Percentiles rank a stretch among this genome's conserved stretches.
These are phyloP conservation scores for Otis tarda DNA, from an alignment of 2,113 vertebrate species.

Conservation along the genomic window DNA sequence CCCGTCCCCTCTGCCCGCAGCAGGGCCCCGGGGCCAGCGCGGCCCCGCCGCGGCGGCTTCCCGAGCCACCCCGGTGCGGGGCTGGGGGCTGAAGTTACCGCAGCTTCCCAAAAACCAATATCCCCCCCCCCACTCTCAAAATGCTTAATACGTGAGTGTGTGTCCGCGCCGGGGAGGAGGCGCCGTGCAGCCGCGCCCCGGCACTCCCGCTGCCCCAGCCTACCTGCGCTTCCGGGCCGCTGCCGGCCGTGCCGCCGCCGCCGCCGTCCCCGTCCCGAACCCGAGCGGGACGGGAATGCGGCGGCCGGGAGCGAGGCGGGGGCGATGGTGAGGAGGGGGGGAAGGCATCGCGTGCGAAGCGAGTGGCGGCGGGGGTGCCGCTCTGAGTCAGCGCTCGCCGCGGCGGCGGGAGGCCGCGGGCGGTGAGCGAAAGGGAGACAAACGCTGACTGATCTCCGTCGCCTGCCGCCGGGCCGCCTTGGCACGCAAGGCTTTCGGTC, in stretches of 20 bases:
- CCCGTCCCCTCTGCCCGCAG: too few species aligned
- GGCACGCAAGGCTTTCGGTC: constrained; percentile 3
- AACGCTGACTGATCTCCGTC: constrained; percentile 11
- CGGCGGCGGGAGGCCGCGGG: background rate
- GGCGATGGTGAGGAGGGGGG: background rate
- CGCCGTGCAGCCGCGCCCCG: background rate
- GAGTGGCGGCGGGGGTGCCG: background rate
- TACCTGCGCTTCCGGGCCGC: background rate
- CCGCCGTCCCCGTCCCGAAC: too few species aligned
- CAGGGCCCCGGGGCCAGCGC: too few species aligned
- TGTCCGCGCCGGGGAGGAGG: background rate
- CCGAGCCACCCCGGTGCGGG: background rate
- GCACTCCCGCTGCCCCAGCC: background rate
- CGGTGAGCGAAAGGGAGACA: background rate
- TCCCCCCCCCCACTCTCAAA: too few species aligned
- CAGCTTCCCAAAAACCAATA: background rate
- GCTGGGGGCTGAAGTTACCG: background rate
- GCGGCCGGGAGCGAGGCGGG: background rate
- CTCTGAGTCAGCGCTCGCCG: constrained; percentile 38
- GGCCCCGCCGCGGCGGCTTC: background rate
- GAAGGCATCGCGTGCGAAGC: constrained; percentile 14
- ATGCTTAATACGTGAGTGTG: too few species aligned
- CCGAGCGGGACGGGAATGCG: background rate
- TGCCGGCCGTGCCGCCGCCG: background rate
- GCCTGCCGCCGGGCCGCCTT: background rate